Conservation (phyloP, 2,113 vertebrate genomes). For the Atherinomorus stipes region DNA sequence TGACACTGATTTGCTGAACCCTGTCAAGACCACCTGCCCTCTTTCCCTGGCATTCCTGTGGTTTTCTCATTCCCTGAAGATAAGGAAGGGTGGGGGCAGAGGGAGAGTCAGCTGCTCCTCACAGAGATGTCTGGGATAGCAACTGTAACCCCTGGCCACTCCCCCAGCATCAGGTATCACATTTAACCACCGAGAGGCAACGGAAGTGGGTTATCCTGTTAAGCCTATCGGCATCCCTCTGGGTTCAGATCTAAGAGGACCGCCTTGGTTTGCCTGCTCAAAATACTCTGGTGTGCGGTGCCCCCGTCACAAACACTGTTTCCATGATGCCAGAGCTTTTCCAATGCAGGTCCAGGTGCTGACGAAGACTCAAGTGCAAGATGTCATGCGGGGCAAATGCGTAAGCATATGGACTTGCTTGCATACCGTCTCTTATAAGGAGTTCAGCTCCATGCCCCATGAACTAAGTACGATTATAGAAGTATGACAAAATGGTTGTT, state of each 20-base stretch:
- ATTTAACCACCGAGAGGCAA: constrained; percentile 61
- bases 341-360: constrained; percentile 56
- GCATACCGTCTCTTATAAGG: constrained; percentile 76
- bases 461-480: constrained; percentile 51
- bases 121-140: constrained; percentile 74
- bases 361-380: constrained; percentile 45
- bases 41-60: constrained; percentile 63
- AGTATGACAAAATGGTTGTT: constrained; percentile 45
- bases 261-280: constrained; percentile 62
- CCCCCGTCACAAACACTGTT: constrained; percentile 64
- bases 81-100: constrained; percentile 37
- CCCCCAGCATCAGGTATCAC: constrained; percentile 75
- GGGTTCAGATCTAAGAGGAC: constrained; percentile 67
- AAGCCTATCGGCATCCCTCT: constrained; percentile 71
- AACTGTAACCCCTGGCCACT: constrained; percentile 66
- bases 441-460: constrained; percentile 31
- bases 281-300: constrained; percentile 66
- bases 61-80: constrained; percentile 66
- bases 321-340: constrained; percentile 74
- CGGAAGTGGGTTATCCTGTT: constrained; percentile 75
- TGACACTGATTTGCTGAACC: constrained; percentile 56
- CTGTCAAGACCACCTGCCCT: constrained; percentile 60
- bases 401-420: constrained; percentile 50
- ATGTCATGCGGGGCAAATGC: constrained; percentile 49
- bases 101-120: constrained; percentile 74